Evolutionary conservation across 2,113 vertebrate species (phyloP), one percentile per base, ranked within the genome.

Genomic region (Pseudorasbora parva): DNA sequence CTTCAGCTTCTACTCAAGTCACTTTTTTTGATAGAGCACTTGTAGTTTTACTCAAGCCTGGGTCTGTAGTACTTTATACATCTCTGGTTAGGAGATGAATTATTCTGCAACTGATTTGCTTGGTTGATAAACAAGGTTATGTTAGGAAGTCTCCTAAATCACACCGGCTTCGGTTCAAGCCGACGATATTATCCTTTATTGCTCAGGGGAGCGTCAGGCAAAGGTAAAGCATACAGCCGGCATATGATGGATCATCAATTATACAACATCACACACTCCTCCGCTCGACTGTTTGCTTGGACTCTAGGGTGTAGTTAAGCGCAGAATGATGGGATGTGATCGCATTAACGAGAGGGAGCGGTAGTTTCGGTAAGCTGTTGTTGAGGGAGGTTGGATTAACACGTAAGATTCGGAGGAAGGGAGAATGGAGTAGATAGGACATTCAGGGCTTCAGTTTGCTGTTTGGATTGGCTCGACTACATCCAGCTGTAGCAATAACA

Each of bases 401-500:
- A 84, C 71, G 66, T 8, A 8, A 12, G 10, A 47, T 47, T 12
- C 19, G n/a, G 62, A 79, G 59, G 6, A 37, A 25, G 51, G 51
- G 47, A 75, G 59, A 59, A 45, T 9, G 14, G 8, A 54, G 56
- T 37, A 51, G 27, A 49, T 19, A 66, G 72, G 56, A 81, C 41
- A 30, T 71, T 64, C 59, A 30, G 72, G 4, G 79, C 54, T 78
- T 43, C 33, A 59, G 11, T 27, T 72, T 25, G 57, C 56, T 89
- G 87, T 88, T 89, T 89, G 78, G 30, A 76, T 76, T 86, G 84
- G 82, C 76, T 56, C 47, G 30, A 71, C 60, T 60, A 57, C 19
- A 84, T 73, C 78, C 86, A 89, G 88, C 85, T 89, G 86, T 60
- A 64, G 69, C 57, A 89, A 89, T 85, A 37, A 6, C 37, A 37